A percentile compares a stretch with the other conserved stretches of the same genome.
phyloP scores from a whole-genome alignment of 2,797 vertebrate species.

The Poliocrania exsul region DNA sequence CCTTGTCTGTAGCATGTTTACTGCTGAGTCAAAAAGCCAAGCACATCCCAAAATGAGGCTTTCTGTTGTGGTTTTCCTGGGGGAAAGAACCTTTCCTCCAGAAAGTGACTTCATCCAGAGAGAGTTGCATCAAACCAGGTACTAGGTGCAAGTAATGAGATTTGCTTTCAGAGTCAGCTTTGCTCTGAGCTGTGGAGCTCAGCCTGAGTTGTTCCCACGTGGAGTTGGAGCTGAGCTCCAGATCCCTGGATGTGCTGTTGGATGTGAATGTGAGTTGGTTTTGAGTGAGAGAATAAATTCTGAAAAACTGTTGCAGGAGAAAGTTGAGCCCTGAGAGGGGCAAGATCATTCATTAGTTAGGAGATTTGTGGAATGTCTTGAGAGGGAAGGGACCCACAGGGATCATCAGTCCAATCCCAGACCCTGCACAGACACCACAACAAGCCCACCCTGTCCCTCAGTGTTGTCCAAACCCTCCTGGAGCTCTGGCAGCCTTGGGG shows the following conservation, averaged over 20 bases:
- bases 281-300: background rate
- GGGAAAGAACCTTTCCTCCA: conserved; percentile 25
- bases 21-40: conserved; percentile 54
- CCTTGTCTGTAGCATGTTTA: background rate
- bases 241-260: background rate
- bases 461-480: accelerated
- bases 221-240: background rate
- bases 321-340: background rate
- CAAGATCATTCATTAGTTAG: accelerated
- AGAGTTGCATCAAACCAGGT: conserved; percentile 34
- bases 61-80: conserved; percentile 49
- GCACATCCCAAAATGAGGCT: background rate
- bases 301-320: background rate
- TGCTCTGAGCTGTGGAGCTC: background rate
- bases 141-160: background rate
- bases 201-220: background rate
- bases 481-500: background rate
- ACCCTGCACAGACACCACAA: background rate
- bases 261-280: background rate
- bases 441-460: background rate
- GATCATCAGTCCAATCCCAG: background rate
- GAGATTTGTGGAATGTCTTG: background rate
- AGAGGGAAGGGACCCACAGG: background rate
- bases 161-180: background rate
- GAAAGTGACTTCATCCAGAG: conserved; percentile 32